phyloP scores from a whole-genome alignment of 2,113 vertebrate genomes.

The Malurus cyaneus region DNA sequence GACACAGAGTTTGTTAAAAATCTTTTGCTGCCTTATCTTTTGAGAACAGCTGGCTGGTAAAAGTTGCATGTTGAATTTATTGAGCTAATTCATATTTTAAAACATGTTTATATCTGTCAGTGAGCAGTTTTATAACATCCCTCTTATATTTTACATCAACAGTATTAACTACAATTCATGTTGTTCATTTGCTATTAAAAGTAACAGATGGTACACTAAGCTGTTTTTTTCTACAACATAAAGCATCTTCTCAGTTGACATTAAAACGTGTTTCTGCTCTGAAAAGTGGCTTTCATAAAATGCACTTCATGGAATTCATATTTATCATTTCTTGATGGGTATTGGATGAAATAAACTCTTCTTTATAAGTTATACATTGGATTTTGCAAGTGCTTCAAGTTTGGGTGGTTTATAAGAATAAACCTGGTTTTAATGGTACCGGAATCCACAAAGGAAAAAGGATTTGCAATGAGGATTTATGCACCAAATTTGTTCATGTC shows the following conservation, averaged over 20 bases:
- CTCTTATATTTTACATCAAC: slow-evolving; percentile 34
- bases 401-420: not conserved
- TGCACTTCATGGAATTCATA: not conserved
- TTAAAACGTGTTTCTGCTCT: not conserved
- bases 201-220: slow-evolving; percentile 17
- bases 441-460: not conserved
- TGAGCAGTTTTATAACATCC: slow-evolving; percentile 24
- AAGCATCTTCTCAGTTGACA: not conserved
- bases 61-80: not conserved
- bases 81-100: slow-evolving; percentile 34
- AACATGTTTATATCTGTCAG: slow-evolving; percentile 25
- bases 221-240: not conserved
- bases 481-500: not conserved
- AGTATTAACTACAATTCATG: slow-evolving; percentile 22
- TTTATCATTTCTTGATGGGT: not conserved
- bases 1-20: not conserved
- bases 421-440: not conserved
- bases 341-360: not conserved
- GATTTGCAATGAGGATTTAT: not conserved
- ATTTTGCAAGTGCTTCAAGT: not conserved
- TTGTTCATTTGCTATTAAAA: slow-evolving; percentile 22
- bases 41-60: not conserved
- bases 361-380: not conserved
- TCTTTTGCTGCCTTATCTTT: not conserved
- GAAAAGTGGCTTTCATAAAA: not conserved